Base-by-base conservation (phyloP, 2,888 invertebrate genomes). In the Allacma fusca region DNA sequence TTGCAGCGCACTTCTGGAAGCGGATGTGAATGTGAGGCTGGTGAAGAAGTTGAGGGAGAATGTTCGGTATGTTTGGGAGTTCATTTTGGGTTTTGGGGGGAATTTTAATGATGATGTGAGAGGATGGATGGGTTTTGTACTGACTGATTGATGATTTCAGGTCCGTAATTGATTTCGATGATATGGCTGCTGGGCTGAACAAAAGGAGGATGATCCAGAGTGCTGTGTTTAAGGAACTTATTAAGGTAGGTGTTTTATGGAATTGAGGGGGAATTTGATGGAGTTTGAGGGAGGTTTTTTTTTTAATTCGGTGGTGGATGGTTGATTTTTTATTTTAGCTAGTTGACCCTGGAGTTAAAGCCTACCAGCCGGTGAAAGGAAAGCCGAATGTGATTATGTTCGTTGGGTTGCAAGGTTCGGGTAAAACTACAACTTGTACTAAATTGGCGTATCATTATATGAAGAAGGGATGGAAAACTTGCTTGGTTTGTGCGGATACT, bases 381-480 rank as follows among this genome's bases (percentile, higher is more conserved):
- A 93, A 93, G 86, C 92, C 94, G 65, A 99, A 99, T 88, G 90
- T 99, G 24, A 94, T 99, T 84, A 99, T 99, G 99, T 99, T 99
- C 90, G 99, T 99, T 75, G 99, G 99, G 85, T 91, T 99, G 16
- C 99, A 99, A 89, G 99, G 99, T 80, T 97, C 98, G 77, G 99
- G 99, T 83, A 99, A 99, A 90, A 99, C 99, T 0, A 99, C 99
- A 28, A 98, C 98, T 0, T 99, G 99, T 89, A 99, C 98, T 81
- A 99, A 99, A 90, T 89, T 99, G 86, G 99, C 99, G 23, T 99
- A 99, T 88, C 94, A 98, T 88, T 99, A 98, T 88, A 91, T 97
- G 87, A 95, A 97, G 86, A 98, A 98, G 88, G 98, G 98, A 85
- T 99, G 99, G 99, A 99, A 99, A 87, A 96, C 98, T 28, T 97